phyloP scores from a whole-genome alignment of 2,113 vertebrate species.

The Tachycineta bicolor region DNA sequence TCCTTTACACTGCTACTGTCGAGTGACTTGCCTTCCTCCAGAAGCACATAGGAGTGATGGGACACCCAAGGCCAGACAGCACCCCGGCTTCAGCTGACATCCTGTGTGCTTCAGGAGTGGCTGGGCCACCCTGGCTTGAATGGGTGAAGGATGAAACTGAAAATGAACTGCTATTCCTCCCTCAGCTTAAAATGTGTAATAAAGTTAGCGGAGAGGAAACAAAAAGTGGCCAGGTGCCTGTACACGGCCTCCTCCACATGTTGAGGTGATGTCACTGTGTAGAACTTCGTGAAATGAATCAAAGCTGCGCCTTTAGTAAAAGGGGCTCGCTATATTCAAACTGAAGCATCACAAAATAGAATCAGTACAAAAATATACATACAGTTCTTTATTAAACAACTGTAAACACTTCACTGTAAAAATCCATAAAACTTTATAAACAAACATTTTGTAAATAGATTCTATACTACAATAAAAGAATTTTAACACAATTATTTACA shows the following conservation, averaged over 20 bases:
- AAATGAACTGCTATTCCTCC: neutral
- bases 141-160: neutral
- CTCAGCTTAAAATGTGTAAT: neutral
- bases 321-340: neutral
- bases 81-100: neutral
- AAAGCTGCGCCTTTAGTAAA: neutral
- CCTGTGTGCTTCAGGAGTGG: accelerated
- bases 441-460: constrained; percentile 89
- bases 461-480: constrained; percentile 87
- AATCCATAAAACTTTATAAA: constrained; percentile 90
- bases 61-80: neutral
- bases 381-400: constrained; percentile 91
- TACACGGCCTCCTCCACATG: accelerated
- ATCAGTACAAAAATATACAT: constrained; percentile 86
- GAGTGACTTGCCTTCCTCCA: neutral
- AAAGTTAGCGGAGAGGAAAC: neutral
- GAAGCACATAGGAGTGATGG: accelerated
- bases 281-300: neutral
- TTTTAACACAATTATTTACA: constrained; percentile 95
- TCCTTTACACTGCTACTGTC: neutral
- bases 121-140: neutral
- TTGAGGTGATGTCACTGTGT: neutral
- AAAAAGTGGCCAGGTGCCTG: neutral
- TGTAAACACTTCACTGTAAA: constrained; percentile 97
- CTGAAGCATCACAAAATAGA: constrained; percentile 75